Evolutionary conservation across 2,113 vertebrate genomes (phyloP), one percentile per base, ranked within the genome.

Genomic region (Orientallactaga bullata): DNA sequence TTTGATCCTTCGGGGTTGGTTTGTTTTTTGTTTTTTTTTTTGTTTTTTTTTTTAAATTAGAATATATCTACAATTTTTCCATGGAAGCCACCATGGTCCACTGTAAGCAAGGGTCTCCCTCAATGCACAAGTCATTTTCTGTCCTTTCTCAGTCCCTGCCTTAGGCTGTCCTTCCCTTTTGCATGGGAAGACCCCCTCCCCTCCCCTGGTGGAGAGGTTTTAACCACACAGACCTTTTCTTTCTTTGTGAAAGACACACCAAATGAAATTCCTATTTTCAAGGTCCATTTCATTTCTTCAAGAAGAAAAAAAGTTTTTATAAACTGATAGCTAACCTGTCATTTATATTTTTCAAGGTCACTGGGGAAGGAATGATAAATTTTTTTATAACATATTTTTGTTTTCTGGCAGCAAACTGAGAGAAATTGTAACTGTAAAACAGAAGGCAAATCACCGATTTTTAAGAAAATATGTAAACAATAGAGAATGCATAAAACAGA

Each of bases 401-500:
- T 51, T 88, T 89, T 7, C 1, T 26, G 58, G 84, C 32, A 58
- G 84, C 78, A 60, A 76, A 69, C 68, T 24, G 24, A 35, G 28
- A 78, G 63, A 23, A 2, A 11, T 39, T 28, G 2, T 68, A 77
- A 90, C 55, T 86, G 7, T 28, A 51, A 95, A 91, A 58, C 58
- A 84, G 83, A 92, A 72, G 61, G 68, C 39, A 92, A 91, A 35
- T 24, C 10, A 4, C 21, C 76, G 28, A 7, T 65, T 91, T 92
- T 63, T 47, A 88, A 47, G 72, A 65, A 73, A 89, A 51, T 76
- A 37, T 42, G 39, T 84, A 88, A 94, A 95, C 76, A 96, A 58
- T 37, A 76, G 66, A 55, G 80, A n/a, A 42, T 3, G 15, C 16
- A 32, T 20, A 85, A n/a, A n/a, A 42, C 78, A 47, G 61, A 37